Evolutionary conservation across 30 jellyfish, hydroid and myxozoan genomes (phyloP), one percentile per base, ranked within the genome.

Genomic region (Sanderia malayensis): DNA sequence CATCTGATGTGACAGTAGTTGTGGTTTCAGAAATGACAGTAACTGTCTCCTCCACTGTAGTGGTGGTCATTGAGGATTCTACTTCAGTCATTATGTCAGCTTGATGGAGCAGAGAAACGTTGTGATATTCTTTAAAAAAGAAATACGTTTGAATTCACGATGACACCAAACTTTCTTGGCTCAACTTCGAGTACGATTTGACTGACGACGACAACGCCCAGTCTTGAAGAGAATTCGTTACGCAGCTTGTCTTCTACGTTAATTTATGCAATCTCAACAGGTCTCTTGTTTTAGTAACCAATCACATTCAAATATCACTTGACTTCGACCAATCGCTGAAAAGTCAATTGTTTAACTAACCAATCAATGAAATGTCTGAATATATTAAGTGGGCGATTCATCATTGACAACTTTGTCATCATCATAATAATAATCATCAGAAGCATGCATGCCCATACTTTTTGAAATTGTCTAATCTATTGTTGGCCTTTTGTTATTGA

Each of bases 171-270:
- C n/a, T n/a, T n/a, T n/a, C n/a, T n/a, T n/a, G n/a, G n/a, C n/a
- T n/a, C n/a, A n/a, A n/a, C n/a, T n/a, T n/a, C n/a, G n/a, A n/a
- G n/a, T n/a, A n/a, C n/a, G n/a, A n/a, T n/a, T n/a, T n/a, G n/a
- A n/a, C n/a, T n/a, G n/a, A n/a, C n/a, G n/a, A n/a, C n/a, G n/a
- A 83, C 95, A 73, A 83, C 95, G 95, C 95, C 95, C 95, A 72
- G 25, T 59, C n/a, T n/a, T n/a, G n/a, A n/a, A n/a, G n/a, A n/a
- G n/a, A n/a, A n/a, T n/a, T n/a, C 95, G 95, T 83, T 83, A 53
- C 95, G 84, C 95, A 83, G 95, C 88, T 73, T 73, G 88, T 41
- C 77, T 21, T 45, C 27, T 8, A n/a, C 58, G 37, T 31, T 80
- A 81, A 81, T 81, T 72, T 83, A 83, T 83, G 95, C 95, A 73